Conservation (phyloP, 1,140 invertebrate species). For the Spodoptera frugiperda region DNA sequence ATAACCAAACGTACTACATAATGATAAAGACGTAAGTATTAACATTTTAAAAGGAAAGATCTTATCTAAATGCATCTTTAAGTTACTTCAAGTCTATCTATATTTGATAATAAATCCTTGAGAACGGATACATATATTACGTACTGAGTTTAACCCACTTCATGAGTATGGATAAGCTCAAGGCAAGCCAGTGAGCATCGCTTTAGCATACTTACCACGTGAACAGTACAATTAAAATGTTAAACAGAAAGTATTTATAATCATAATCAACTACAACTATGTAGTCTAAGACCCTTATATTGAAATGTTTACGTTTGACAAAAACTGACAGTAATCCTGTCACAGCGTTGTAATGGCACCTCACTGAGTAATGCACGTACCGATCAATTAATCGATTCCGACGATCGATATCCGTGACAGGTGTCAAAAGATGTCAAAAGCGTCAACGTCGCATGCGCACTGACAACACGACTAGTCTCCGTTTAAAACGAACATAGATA, state of each 20-base stretch:
- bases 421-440: slow-evolving; percentile 36
- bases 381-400: slow-evolving; percentile 34
- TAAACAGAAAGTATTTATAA: too few species aligned
- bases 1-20: too few species aligned
- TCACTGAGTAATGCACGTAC: slow-evolving; percentile 14
- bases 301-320: slow-evolving; percentile 3
- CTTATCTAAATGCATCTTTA: background rate
- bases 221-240: too few species aligned
- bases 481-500: slow-evolving; percentile 1
- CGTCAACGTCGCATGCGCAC: slow-evolving; percentile 1
- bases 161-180: background rate
- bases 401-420: slow-evolving; percentile 24
- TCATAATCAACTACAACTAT: background rate
- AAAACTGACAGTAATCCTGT: slow-evolving; percentile 15
- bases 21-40: background rate
- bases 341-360: slow-evolving; percentile 7
- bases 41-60: background rate
- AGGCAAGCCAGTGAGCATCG: too few species aligned
- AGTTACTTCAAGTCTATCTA: background rate
- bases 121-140: too few species aligned
- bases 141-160: background rate
- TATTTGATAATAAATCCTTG: background rate
- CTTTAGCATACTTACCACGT: too few species aligned
- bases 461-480: slow-evolving; percentile 7
- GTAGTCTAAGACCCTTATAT: background rate